These are phyloP conservation scores for Lasiurus borealis DNA, from an alignment of 2,113 vertebrate species.

Conservation along the genomic window DNA sequence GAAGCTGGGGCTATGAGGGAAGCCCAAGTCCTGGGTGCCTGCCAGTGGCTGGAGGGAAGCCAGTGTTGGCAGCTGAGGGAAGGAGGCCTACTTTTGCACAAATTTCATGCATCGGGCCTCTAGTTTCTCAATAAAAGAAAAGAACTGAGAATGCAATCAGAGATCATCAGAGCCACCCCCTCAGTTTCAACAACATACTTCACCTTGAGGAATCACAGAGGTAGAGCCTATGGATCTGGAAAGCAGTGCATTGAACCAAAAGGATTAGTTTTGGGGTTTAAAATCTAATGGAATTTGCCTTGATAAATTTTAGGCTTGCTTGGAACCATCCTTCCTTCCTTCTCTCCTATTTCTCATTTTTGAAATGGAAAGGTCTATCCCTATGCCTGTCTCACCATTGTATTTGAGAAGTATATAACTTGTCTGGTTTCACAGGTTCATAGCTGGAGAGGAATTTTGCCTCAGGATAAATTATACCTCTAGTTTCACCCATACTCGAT, in stretches of 20 bases:
- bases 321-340: not conserved
- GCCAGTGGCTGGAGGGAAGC: too few species aligned
- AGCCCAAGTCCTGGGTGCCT: too few species aligned
- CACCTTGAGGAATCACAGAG: not conserved
- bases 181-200: not conserved
- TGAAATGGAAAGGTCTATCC: not conserved
- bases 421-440: not conserved
- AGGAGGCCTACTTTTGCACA: too few species aligned
- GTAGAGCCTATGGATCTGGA: not conserved
- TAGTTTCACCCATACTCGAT: not conserved
- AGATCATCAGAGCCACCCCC: not conserved
- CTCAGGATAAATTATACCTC: not conserved
- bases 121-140: not conserved
- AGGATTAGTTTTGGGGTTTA: not conserved
- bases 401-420: not conserved
- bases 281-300: not conserved
- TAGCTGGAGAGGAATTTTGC: slow-evolving; percentile 31
- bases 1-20: too few species aligned
- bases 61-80: too few species aligned
- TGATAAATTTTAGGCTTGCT: not conserved
- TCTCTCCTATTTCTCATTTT: not conserved
- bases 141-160: not conserved
- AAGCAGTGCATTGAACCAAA: not conserved
- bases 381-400: not conserved
- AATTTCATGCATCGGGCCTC: too few species aligned